Percentiles rank a stretch among this genome's conserved stretches.
phyloP scores from a whole-genome alignment of 1,140 invertebrate species.

The Plectus sambesii region DNA sequence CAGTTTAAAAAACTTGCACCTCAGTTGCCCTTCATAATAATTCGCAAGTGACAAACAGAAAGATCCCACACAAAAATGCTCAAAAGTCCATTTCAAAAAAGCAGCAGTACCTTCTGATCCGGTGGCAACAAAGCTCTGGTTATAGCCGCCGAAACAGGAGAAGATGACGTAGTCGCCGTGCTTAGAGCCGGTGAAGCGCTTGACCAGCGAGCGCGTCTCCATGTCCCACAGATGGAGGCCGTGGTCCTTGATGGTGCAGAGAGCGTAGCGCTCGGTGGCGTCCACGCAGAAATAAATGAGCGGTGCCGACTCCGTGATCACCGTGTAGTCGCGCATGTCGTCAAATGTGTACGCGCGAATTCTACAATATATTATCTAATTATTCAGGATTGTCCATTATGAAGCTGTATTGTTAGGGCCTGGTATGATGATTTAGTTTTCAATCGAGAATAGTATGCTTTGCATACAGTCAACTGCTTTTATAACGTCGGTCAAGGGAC shows the following conservation, averaged over 20 bases:
- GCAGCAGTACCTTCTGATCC: slow-evolving; percentile 93
- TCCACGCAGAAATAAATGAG: slow-evolving; percentile 32
- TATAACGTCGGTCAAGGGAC: no score
- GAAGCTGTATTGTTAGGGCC: no score
- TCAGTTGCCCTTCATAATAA: no score
- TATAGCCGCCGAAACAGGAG: slow-evolving; percentile 91
- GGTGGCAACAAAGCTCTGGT: slow-evolving; percentile 92
- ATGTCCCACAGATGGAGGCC: slow-evolving; percentile 96
- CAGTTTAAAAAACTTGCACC: no score
- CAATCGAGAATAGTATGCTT: no score
- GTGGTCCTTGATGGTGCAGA: slow-evolving; percentile 43
- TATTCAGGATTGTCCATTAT: no score
- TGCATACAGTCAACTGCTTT: no score
- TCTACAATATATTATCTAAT: no score
- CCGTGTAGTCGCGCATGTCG: slow-evolving; percentile 16
- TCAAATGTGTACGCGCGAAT: slow-evolving; percentile 32
- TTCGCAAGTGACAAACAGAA: no score
- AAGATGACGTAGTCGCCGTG: slow-evolving; percentile 95
- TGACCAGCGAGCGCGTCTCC: slow-evolving; percentile 69
- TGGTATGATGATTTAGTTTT: no score
- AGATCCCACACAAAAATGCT: no score
- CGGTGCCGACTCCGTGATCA: slow-evolving; percentile 24
- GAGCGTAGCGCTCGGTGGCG: slow-evolving; percentile 19
- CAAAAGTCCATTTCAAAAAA: no score
- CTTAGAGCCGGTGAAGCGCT: slow-evolving; percentile 83